These are phyloP conservation scores for Neria commutata DNA, from an alignment of 2,888 invertebrate species.

Conservation along the genomic window DNA sequence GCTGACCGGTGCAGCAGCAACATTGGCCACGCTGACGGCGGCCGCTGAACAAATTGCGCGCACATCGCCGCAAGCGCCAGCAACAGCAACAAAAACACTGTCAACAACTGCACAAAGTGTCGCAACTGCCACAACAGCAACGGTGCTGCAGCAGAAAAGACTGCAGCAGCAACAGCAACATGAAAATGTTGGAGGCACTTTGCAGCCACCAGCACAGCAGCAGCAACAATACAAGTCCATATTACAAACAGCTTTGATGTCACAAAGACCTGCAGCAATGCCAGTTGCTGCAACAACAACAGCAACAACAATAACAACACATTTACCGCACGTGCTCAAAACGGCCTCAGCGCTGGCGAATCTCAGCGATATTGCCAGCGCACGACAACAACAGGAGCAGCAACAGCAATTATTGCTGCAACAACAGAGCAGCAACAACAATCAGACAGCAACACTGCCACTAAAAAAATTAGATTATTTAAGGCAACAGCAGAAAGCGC, in stretches of 20 bases:
- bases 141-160: slow-evolving; percentile 16
- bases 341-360: slow-evolving; percentile 53
- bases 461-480: background rate
- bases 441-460: slow-evolving; percentile 11
- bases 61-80: slow-evolving; percentile 16
- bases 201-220: slow-evolving; percentile 24
- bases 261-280: slow-evolving; percentile 50
- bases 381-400: slow-evolving; percentile 45
- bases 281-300: slow-evolving; percentile 32
- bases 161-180: slow-evolving; percentile 21
- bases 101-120: background rate
- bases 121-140: slow-evolving; percentile 8
- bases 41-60: slow-evolving; percentile 52
- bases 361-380: slow-evolving; percentile 53
- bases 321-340: slow-evolving; percentile 52
- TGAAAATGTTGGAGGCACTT: slow-evolving; percentile 17
- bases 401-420: slow-evolving; percentile 26
- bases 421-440: slow-evolving; percentile 32
- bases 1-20: slow-evolving; percentile 53
- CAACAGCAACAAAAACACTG: background rate
- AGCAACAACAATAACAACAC: slow-evolving; percentile 32
- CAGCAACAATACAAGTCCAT: slow-evolving; percentile 56
- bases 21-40: slow-evolving; percentile 52
- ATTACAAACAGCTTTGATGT: slow-evolving; percentile 59
- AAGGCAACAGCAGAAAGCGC: background rate